Percentiles rank a stretch among this genome's conserved stretches.
Evolutionary conservation across 2,888 invertebrate genomes (phyloP).

Genomic region (Hyposoter didymator): DNA sequence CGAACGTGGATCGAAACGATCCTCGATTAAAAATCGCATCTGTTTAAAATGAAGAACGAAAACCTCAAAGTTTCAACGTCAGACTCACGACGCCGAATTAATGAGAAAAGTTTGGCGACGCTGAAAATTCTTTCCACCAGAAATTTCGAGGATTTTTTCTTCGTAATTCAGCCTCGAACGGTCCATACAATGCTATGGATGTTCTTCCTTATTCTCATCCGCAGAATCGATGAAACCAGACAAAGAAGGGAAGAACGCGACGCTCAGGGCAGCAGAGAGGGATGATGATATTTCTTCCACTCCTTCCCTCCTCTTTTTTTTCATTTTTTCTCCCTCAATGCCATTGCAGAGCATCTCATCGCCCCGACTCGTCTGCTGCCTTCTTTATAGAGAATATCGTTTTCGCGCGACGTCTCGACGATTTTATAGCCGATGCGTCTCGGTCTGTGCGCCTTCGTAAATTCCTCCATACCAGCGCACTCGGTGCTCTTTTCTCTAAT

Average conservation of each 20-base stretch:
- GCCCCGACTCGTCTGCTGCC: conserved; percentile 30
- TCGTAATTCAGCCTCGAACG: background rate
- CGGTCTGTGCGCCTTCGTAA: conserved; percentile 74
- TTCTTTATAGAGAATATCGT: conserved; percentile 49
- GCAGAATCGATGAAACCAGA: conserved; percentile 44
- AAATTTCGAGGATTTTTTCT: background rate
- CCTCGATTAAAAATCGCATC: background rate
- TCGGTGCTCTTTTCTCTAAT: conserved; percentile 75
- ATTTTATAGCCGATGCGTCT: conserved; percentile 80
- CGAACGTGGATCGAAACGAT: background rate
- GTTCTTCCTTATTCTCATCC: conserved; percentile 45
- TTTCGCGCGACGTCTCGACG: conserved; percentile 69
- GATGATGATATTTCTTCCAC: conserved; percentile 54
- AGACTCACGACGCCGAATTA: background rate
- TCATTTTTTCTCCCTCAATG: conserved; percentile 4
- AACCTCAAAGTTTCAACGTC: background rate
- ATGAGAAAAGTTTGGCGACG: background rate
- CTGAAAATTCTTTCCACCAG: background rate
- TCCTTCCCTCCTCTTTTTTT: background rate
- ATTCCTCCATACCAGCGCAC: conserved; percentile 78
- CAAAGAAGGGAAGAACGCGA: conserved; percentile 19
- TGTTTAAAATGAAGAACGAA: background rate
- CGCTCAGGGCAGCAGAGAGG: conserved; percentile 19
- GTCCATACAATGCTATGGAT: conserved; percentile 9
- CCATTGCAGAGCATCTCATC: conserved; percentile 39